These are phyloP conservation scores for Oligia latruncula DNA, from an alignment of 2,888 invertebrate species.

Conservation along the genomic window DNA sequence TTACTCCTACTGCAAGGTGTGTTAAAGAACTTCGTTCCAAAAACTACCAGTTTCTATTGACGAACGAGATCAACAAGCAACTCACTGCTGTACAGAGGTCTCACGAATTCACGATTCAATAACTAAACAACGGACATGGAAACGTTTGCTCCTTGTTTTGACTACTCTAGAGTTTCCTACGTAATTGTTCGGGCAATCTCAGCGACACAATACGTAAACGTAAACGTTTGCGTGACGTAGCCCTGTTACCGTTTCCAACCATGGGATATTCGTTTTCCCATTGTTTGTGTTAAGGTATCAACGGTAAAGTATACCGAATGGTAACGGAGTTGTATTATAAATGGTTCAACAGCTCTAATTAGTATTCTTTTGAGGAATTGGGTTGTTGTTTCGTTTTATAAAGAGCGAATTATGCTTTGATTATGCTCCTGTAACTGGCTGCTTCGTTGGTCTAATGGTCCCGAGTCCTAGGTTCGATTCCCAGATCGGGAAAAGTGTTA, in stretches of 20 bases:
- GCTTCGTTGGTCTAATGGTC: not conserved
- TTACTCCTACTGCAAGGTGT: not conserved
- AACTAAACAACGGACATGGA: not conserved
- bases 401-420: not conserved
- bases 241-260: slow-evolving; percentile 25
- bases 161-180: slow-evolving; percentile 11
- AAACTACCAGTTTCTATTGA: not conserved
- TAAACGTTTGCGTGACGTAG: slow-evolving; percentile 47
- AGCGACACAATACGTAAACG: slow-evolving; percentile 19
- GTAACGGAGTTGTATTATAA: slow-evolving; percentile 45
- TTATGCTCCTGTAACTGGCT: not conserved
- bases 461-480: not conserved
- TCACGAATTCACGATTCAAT: not conserved
- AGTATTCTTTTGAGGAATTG: slow-evolving; percentile 29
- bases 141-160: not conserved
- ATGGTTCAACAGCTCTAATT: slow-evolving; percentile 33
- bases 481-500: not conserved
- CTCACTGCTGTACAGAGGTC: not conserved
- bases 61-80: not conserved
- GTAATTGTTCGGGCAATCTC: slow-evolving; percentile 11
- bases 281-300: slow-evolving; percentile 46
- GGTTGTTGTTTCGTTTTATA: slow-evolving; percentile 19
- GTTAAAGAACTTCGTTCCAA: not conserved
- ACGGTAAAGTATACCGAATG: slow-evolving; percentile 38
- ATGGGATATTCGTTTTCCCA: slow-evolving; percentile 34